Evolutionary conservation across 64 coral and sea anemone genomes (phyloP).

Genomic region (Dendrophyllia cribrosa): DNA sequence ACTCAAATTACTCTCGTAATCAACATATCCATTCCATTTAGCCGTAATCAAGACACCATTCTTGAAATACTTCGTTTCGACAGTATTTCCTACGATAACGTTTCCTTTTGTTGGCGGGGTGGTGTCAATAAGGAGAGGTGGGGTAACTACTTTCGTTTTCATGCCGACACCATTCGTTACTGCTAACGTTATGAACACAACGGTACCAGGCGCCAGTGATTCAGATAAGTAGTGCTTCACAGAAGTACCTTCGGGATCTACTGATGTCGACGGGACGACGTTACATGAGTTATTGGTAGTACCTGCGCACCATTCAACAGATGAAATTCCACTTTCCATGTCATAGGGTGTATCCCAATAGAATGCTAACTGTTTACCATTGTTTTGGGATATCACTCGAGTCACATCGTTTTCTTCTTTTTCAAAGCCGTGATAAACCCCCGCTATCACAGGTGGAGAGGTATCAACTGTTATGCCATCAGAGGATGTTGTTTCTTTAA

Average conservation of each 20-base stretch:
- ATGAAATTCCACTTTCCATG: slow-evolving; percentile 60
- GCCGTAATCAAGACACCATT: slow-evolving; percentile 17
- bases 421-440: background rate
- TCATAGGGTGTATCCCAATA: slow-evolving; percentile 63
- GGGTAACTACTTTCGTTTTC: background rate
- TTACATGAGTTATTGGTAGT: slow-evolving; percentile 44
- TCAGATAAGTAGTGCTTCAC: background rate
- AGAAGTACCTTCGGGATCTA: background rate
- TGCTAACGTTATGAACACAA: slow-evolving; percentile 31
- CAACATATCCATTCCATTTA: slow-evolving; percentile 57
- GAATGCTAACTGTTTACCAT: slow-evolving; percentile 18
- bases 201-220: slow-evolving; percentile 41
- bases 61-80: slow-evolving; percentile 12
- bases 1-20: slow-evolving; percentile 49
- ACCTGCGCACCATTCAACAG: slow-evolving; percentile 68
- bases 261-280: slow-evolving; percentile 28
- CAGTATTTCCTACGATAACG: slow-evolving; percentile 21
- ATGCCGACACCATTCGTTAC: slow-evolving; percentile 61
- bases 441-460: slow-evolving; percentile 48
- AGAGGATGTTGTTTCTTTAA: slow-evolving; percentile 50
- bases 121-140: slow-evolving; percentile 36
- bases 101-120: slow-evolving; percentile 45
- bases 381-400: slow-evolving; percentile 7
- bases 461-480: slow-evolving; percentile 88
- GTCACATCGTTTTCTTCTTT: background rate